Evolutionary conservation across 2,888 invertebrate genomes (phyloP), one percentile per base, ranked within the genome.

Genomic region (Hermodice carunculata): DNA sequence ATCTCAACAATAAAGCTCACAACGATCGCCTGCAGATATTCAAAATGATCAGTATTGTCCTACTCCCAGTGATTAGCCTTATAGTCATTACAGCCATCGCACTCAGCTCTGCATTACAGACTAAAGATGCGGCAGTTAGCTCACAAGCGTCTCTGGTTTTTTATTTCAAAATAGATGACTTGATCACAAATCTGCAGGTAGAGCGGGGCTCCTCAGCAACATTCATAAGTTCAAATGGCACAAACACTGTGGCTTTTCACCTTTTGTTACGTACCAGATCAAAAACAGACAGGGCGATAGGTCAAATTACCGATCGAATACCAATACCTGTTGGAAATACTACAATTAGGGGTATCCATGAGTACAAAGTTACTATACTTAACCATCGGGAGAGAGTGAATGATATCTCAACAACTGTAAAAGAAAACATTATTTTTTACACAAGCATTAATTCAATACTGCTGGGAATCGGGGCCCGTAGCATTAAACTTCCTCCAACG

Each of bases 181-280:
- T 66, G n/a, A 62, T 66, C 28, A 53, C 58, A 28, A 42, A 44
- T 40, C 40, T 66, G 43, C 66, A 66, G 53, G 60, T 69, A 19
- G 69, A 69, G 44, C 58, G 69, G 8, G 69, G 69, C 1, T 60
- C 61, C 22, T 54, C 66, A 2, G 69, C 69, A 14, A 60, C 40
- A 28, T 66, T 46, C 37, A 31, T 69, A 32, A 60, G 63, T 56
- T 66, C 63, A 1, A 46, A 42, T 4, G 63, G 63, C 14, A 44
- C 53, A 32, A 64, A 63, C 51, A 19, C 5, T 43, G 56, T 53
- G 2, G 59, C 46, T 14, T 59, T 42, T 22, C 56, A 54, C 14
- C 49, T 52, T 14, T 56, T 61, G 11, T 31, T 37, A 31, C 32
- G 29, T 1, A 28, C n/a, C 1, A 24, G 64, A 22, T 46, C 31